Conservation (phyloP, 2,797 vertebrate genomes). For the Pipistrellus pipistrellus region DNA sequence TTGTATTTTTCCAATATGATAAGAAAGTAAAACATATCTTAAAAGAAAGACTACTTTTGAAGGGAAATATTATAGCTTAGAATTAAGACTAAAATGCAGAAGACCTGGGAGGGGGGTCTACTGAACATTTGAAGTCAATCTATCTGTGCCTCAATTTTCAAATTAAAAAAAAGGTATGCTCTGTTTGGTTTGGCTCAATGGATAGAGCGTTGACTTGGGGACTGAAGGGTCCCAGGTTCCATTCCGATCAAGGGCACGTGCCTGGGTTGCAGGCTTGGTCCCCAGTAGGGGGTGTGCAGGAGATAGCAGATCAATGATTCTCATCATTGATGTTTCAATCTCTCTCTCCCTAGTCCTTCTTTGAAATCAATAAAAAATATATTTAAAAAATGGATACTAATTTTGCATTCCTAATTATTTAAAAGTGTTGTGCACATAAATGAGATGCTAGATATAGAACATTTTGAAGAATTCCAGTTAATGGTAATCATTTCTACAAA, state of each 20-base stretch:
- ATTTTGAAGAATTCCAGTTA: not conserved
- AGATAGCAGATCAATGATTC: too few species aligned
- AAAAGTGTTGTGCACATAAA: not conserved
- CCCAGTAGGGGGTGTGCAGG: too few species aligned
- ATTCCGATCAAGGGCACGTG: too few species aligned
- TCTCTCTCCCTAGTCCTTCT: too few species aligned
- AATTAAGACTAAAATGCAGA: slow-evolving; percentile 59
- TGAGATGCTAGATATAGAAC: not conserved
- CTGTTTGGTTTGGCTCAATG: too few species aligned
- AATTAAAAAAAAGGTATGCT: not conserved
- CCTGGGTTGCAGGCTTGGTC: too few species aligned
- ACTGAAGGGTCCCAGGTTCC: too few species aligned
- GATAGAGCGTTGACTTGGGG: too few species aligned
- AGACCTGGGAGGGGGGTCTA: not conserved
- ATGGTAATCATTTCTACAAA: not conserved
- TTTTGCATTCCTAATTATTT: not conserved
- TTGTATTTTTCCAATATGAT: not conserved
- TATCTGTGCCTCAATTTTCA: not conserved
- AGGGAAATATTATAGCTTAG: not conserved
- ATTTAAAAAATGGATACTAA: not conserved
- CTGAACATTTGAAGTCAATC: slow-evolving; percentile 13
- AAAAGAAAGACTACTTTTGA: not conserved
- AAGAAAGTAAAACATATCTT: not conserved
- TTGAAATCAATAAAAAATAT: too few species aligned
- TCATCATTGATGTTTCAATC: too few species aligned